Evolutionary conservation across 2,888 invertebrate species (phyloP), one percentile per base, ranked within the genome.

Genomic region (Portevinia maculata): DNA sequence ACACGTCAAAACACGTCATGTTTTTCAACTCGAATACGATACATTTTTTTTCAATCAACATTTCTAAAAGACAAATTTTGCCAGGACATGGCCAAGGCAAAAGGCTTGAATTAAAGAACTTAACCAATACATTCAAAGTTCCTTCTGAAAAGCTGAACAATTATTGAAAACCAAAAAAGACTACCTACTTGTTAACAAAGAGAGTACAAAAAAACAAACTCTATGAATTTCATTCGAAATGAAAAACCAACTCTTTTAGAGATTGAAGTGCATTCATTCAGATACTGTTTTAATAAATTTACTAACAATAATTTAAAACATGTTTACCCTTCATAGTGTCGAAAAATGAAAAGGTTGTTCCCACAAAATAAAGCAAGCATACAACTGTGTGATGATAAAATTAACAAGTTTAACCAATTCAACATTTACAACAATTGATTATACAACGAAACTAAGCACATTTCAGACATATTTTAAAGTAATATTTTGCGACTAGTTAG

Each of bases 361-460:
- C 34, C 6, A 34, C 13, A 15, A 41, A 15, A 3, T 13, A n/a
- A 41, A 13, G 41, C 13, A 3, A 7, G 9, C 4, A 15, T 6
- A n/a, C 13, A 34, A 34, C 11, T 3, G n/a, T 3, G n/a, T 6
- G n/a, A 11, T 11, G 1, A 6, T 13, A 48, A n/a, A 46, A 24
- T 9, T 21, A 46, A 1, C 30, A 34, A 34, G 24, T 2, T 28
- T 24, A 24, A 8, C n/a, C 48, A 28, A 28, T 28, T 13, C n/a
- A 21, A 46, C 17, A 19, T 44, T 19, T 13, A 11, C 48, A 41
- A 21, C 9, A 59, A 52, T 39, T 8, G 62, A 60, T 52, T 13
- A 57, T 46, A 69, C 76, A 76, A 69, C 76, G 62, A 76, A 76
- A 39, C 17, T 24, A 74, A 55, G 24, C n/a, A 19, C 9, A 28